These are phyloP conservation scores for Ursus arctos DNA, from an alignment of 2,113 vertebrate genomes.

Conservation along the genomic window DNA sequence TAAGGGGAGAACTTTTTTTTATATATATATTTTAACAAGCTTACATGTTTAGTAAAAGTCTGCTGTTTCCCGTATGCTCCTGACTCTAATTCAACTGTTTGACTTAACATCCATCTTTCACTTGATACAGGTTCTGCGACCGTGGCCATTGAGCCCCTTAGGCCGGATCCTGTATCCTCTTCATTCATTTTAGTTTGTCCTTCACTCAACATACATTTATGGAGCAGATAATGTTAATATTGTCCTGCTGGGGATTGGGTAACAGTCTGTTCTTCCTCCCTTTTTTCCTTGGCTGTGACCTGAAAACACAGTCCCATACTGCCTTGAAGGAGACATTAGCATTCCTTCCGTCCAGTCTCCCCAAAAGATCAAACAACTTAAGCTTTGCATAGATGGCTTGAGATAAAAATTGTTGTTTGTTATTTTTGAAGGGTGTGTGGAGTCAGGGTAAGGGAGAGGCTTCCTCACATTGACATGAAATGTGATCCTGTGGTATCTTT, in stretches of 20 bases:
- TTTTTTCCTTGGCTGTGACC: neutral
- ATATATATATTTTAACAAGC: neutral
- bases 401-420: conserved; percentile 57
- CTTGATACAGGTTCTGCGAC: neutral
- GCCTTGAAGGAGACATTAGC: conserved; percentile 43
- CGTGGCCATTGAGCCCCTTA: neutral
- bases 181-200: neutral
- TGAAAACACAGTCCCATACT: neutral
- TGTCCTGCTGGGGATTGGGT: neutral
- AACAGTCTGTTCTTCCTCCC: neutral
- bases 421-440: conserved; percentile 53
- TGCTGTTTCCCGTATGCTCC: neutral
- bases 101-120: neutral
- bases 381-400: neutral
- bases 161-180: neutral
- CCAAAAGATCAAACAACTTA: conserved; percentile 12
- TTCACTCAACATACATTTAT: neutral
- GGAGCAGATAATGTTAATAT: neutral
- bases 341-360: neutral
- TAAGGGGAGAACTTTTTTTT: neutral
- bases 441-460: conserved; percentile 18
- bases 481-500: neutral
- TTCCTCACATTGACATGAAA: conserved; percentile 69
- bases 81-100: neutral
- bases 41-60: neutral